Evolutionary conservation across 2,113 vertebrate species (phyloP), one percentile per base, ranked within the genome.

Genomic region (Heteronetta atricapilla): DNA sequence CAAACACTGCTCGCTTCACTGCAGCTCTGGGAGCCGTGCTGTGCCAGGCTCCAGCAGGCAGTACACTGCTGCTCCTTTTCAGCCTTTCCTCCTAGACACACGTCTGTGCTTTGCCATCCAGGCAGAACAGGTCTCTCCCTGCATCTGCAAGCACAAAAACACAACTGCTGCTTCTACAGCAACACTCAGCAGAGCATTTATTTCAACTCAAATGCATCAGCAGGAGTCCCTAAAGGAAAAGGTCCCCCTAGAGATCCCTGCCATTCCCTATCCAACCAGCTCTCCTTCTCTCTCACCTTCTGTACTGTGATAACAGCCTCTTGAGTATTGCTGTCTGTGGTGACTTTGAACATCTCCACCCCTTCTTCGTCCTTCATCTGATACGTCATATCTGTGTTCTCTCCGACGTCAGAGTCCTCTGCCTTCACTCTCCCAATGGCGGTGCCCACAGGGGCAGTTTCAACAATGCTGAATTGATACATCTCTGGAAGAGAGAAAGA

Each of bases 341-440:
- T 98, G 93, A 99, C 99, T 89, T 98, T 99, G 98, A 99, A 99
- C 67, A 91, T 98, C 56, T 98, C 98, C 44, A 86, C 98, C 60
- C 98, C 98, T 22, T 99, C 99, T 89, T 99, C 98, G 11, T 98
- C 98, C 96, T 98, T 99, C 93, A 99, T 98, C 95, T 98, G 98
- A 60, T 99, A 99, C 11, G 97, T 99, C 99, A 99, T 99, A 96
- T 99, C 99, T 0, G 99, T 99, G 98, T 99, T 99, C 92, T 99
- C 99, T 2, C 99, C 99, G 94, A 99, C 98, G 66, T 99, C 99
- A 0, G 98, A 98, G 60, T 99, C 99, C 17, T 98, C 99, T 23
- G 99, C 99, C 94, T 98, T 99, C 97, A 99, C 98, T 2, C 98
- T 97, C 34, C 99, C 99, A 11, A 99, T 97, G 1, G 99, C 98